These are phyloP conservation scores for Macrophya annulata DNA, from an alignment of 2,888 invertebrate genomes.

Conservation along the genomic window DNA sequence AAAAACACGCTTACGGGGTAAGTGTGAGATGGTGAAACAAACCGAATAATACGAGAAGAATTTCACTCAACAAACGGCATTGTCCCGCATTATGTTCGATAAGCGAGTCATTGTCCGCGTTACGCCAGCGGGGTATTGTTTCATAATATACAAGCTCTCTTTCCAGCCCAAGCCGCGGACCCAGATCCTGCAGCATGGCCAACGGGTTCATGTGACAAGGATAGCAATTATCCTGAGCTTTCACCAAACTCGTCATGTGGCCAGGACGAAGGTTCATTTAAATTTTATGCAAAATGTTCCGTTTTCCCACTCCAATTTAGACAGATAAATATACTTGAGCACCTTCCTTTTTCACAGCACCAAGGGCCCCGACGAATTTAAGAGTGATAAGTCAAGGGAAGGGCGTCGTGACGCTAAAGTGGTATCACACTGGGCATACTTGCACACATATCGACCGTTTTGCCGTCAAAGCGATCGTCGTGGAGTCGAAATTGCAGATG, in stretches of 20 bases:
- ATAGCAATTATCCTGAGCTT: neutral
- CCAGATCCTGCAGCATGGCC: neutral
- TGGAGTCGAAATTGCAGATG: neutral
- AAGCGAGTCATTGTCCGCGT: neutral
- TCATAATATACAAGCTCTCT: neutral
- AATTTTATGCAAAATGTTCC: neutral
- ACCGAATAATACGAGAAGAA: neutral
- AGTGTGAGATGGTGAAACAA: neutral
- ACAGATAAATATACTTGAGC: neutral
- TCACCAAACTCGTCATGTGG: neutral
- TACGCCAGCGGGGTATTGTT: neutral
- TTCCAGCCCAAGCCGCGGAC: neutral
- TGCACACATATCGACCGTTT: neutral
- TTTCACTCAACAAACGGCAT: neutral
- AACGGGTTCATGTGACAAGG: neutral
- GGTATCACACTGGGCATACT: neutral
- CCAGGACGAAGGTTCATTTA: neutral
- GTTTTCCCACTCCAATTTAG: neutral
- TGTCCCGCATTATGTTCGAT: neutral
- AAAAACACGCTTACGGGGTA: no score
- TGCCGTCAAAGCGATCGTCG: neutral
- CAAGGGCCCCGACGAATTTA: neutral
- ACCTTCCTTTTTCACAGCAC: neutral
- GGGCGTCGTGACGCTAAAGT: neutral
- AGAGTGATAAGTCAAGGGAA: neutral